Evolutionary conservation across 2,888 invertebrate species (phyloP), one percentile per base, ranked within the genome.

Genomic region (Prostheceraeus crozeri): DNA sequence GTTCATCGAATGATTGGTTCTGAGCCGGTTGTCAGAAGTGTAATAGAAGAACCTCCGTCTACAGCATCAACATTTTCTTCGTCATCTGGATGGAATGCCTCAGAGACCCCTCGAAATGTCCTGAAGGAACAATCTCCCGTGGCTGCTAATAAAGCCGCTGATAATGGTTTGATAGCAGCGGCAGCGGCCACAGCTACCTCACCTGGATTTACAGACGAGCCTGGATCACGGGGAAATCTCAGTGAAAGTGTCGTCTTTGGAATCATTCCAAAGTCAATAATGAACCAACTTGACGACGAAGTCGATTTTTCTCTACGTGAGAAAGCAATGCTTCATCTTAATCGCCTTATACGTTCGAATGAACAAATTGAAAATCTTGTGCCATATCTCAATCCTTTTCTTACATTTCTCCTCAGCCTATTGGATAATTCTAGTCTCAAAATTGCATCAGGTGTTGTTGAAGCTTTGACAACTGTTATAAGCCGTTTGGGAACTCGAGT

Each of bases 341-440:
- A 81, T 62, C 75, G 76, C 14, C 77, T 80, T 30, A 72, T 85
- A 30, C 68, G 67, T 59, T 70, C 71, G 40, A 68, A 73, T 53
- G 63, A 67, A 53, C 65, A 67, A 33, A 63, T 60, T 45, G 70
- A 71, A 54, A 66, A 77, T 48, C 77, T 84, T 52, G 80, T 82
- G 67, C 81, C 83, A 1, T 79, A 83, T 70, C 76, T 85, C 68
- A 80, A 82, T 64, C 79, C 82, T 27, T 79, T 85, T 62, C 77
- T 85, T 59, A 79, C 82, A 66, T 82, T 83, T 27, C 74, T 85
- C 23, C 75, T 76, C 45, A 72, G 75, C 54, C 70, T 81, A 19
- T 78, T 83, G 33, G 82, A 83, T 62, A 85, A 85, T 72, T 80
- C 82, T 61, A 81, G 79, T 68, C 79, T 80, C 65, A 78, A 78